These are phyloP conservation scores for Xylocopa sonorina DNA, from an alignment of 1,140 invertebrate genomes.

Conservation along the genomic window DNA sequence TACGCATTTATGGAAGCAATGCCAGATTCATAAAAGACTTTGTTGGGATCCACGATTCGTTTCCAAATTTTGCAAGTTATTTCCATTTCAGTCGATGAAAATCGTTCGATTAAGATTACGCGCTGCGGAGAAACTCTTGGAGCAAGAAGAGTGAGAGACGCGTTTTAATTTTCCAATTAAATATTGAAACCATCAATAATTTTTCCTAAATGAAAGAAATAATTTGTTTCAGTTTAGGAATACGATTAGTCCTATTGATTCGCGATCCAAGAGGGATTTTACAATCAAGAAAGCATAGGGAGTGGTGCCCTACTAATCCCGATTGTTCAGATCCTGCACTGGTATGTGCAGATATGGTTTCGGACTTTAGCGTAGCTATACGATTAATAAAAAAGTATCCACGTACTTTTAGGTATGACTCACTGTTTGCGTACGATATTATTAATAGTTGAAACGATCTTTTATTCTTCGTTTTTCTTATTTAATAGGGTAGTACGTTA, in stretches of 20 bases:
- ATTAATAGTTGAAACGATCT: neutral
- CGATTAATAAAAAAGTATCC: conserved; percentile 87
- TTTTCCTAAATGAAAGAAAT: neutral
- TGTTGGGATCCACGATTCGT: conserved; percentile 91
- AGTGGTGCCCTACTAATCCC: conserved; percentile 91
- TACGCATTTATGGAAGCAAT: conserved; percentile 90
- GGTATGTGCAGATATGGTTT: conserved; percentile 91
- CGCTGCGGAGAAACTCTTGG: conserved; percentile 87
- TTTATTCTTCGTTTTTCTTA: conserved; percentile 19
- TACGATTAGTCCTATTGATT: conserved; percentile 90
- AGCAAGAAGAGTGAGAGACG: conserved; percentile 87
- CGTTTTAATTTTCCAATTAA: conserved; percentile 15
- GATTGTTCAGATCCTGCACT: conserved; percentile 90
- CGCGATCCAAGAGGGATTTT: conserved; percentile 93
- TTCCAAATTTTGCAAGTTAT: conserved; percentile 89
- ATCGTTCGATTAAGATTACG: conserved; percentile 89
- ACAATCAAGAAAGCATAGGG: conserved; percentile 91
- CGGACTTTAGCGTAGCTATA: conserved; percentile 90
- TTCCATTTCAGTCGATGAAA: conserved; percentile 95
- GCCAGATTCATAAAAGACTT: conserved; percentile 86
- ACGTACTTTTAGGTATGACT: conserved; percentile 85
- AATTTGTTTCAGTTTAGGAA: conserved; percentile 84
- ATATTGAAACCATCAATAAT: neutral
- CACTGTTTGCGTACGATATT: neutral
- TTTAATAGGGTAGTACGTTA: conserved; percentile 88